These are phyloP conservation scores for Leptura quadrifasciata DNA, from an alignment of 2,888 invertebrate species.

Conservation along the genomic window DNA sequence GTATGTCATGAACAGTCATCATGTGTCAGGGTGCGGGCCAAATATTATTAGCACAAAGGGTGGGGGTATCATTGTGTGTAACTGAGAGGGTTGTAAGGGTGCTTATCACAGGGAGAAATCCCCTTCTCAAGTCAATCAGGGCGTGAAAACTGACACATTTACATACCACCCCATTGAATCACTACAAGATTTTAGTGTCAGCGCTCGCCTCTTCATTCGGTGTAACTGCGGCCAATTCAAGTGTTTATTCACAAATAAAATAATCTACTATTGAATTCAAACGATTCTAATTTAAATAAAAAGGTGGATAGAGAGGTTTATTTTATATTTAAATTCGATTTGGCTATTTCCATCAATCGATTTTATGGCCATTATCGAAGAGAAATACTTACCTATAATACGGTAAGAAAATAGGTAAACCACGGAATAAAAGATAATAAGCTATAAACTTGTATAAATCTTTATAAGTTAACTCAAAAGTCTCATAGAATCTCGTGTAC, in stretches of 20 bases:
- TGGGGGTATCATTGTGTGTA: slow-evolving; percentile 63
- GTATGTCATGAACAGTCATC: slow-evolving; percentile 67
- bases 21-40: slow-evolving; percentile 59
- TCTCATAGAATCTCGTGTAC: too few relatives aligned
- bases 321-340: slow-evolving; percentile 29
- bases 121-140: slow-evolving; percentile 70
- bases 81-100: slow-evolving; percentile 62
- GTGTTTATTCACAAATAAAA: slow-evolving; percentile 51
- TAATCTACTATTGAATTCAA: slow-evolving; percentile 25
- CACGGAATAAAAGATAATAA: too few relatives aligned
- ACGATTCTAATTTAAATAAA: slow-evolving; percentile 32
- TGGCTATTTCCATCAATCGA: slow-evolving; percentile 6
- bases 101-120: slow-evolving; percentile 44
- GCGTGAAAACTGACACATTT: slow-evolving; percentile 74
- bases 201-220: slow-evolving; percentile 52
- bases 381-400: too few relatives aligned
- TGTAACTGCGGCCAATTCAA: slow-evolving; percentile 53
- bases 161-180: slow-evolving; percentile 71
- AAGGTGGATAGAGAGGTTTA: slow-evolving; percentile 18
- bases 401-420: too few relatives aligned
- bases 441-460: too few relatives aligned
- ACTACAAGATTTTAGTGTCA: slow-evolving; percentile 65
- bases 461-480: too few relatives aligned
- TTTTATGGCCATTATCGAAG: too few relatives aligned
- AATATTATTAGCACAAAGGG: slow-evolving; percentile 64